Base-by-base conservation (phyloP, 2,888 invertebrate species). In the Lasioglossum oenotherae region DNA sequence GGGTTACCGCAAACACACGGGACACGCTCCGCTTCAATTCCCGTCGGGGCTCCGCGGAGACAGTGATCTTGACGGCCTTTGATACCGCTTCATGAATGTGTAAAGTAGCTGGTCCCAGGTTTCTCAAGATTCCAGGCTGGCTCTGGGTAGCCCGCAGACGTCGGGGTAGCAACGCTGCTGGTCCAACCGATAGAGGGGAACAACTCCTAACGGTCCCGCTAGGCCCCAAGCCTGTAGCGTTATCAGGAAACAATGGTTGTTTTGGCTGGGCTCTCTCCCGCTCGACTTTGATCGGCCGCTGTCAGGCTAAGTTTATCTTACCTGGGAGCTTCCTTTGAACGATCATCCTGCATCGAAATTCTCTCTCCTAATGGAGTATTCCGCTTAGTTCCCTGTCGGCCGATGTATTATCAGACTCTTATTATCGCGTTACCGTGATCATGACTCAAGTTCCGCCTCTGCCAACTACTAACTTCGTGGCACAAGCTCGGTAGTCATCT, bases 11-110 rank as follows among this genome's bases (percentile, higher is more conserved):
- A 94, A 94, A 94, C 94, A 94, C 93, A 93, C 91, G 92, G 91
- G 92, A 93, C 92, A 93, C 88, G 92, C 86, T 92, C 91, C 88
- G 91, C 89, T 91, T 91, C 89, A 87, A 91, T 92, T 94, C 94
- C 90, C 92, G 86, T 74, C 83, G 80, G 90, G 88, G 89, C 90
- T 81, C 90, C 88, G 87, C 78, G 81, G 88, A 82, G 89, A 91
- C 86, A 90, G 88, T 90, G 92, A 93, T 93, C 93, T 93, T 93
- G 92, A 88, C 91, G 92, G 92, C 92, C 94, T 95, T 94, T 94
- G 95, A 94, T 93, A 93, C 89, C 90, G 85, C 92, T 93, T 94
- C 94, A 94, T 94, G 94, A 94, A 94, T 94, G 93, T 94, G 93
- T 92, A 93, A 94, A 93, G 89, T 92, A 92, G 92, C 81, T 82